These are phyloP conservation scores for Podabrus alpinus DNA, from an alignment of 2,888 invertebrate species.

Conservation along the genomic window DNA sequence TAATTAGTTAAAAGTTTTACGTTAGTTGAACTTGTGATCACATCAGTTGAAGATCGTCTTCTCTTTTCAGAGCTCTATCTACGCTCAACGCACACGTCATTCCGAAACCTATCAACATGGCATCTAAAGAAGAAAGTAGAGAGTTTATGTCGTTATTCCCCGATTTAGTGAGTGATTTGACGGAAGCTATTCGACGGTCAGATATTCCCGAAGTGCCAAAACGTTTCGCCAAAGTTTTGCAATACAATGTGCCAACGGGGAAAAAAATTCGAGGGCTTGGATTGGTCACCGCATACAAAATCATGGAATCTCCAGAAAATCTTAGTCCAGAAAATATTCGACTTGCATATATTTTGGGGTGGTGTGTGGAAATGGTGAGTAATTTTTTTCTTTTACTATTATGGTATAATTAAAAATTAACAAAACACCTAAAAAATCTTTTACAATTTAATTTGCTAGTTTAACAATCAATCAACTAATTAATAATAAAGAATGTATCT, in stretches of 20 bases:
- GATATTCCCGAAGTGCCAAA: conserved; percentile 81
- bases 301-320: conserved; percentile 68
- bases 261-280: conserved; percentile 83
- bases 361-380: conserved; percentile 94
- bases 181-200: conserved; percentile 73
- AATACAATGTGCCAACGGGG: conserved; percentile 91
- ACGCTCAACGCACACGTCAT: conserved; percentile 66
- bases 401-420: too few relatives aligned
- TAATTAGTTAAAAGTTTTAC: conserved; percentile 17
- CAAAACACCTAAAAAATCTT: too few relatives aligned
- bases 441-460: too few relatives aligned
- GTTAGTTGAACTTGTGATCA: not conserved
- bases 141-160: conserved; percentile 90
- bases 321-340: conserved; percentile 78
- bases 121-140: conserved; percentile 76
- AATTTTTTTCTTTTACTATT: not conserved
- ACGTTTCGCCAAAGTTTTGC: conserved; percentile 82
- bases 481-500: too few relatives aligned
- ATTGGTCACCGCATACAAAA: conserved; percentile 75
- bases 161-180: conserved; percentile 82
- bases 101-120: conserved; percentile 64
- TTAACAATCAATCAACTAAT: too few relatives aligned
- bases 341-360: conserved; percentile 84
- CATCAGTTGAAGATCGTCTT: not conserved
- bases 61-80: conserved; percentile 58